phyloP scores from a whole-genome alignment of 2,888 invertebrate genomes.

The Punctoribates punctum region DNA sequence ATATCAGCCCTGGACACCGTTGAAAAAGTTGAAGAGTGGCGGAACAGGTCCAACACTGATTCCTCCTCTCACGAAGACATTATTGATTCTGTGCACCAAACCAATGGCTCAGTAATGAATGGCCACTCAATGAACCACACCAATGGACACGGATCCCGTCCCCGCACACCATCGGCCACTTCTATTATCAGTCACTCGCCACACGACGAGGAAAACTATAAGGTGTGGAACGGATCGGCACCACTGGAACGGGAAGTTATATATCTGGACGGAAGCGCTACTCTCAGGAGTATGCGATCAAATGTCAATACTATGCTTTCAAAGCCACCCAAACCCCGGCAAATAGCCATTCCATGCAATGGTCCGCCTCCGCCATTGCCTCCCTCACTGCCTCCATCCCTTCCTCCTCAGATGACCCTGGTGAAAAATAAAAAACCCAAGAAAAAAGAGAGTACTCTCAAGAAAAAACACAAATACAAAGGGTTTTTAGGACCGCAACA shows the following conservation, averaged over 20 bases:
- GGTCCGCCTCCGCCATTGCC: slow-evolving; percentile 65
- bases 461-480: slow-evolving; percentile 41
- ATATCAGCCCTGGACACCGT: slow-evolving; percentile 47
- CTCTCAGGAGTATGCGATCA: slow-evolving; percentile 42
- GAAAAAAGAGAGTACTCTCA: slow-evolving; percentile 44
- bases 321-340: slow-evolving; percentile 59
- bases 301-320: slow-evolving; percentile 38
- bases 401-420: slow-evolving; percentile 55
- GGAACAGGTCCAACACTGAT: slow-evolving; percentile 42
- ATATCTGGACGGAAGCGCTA: slow-evolving; percentile 30
- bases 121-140: slow-evolving; percentile 6
- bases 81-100: background rate
- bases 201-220: slow-evolving; percentile 81
- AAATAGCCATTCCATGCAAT: slow-evolving; percentile 67
- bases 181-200: slow-evolving; percentile 52
- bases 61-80: slow-evolving; percentile 38
- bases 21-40: slow-evolving; percentile 48
- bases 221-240: slow-evolving; percentile 74
- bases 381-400: slow-evolving; percentile 63
- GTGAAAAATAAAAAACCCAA: slow-evolving; percentile 37
- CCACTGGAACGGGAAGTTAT: slow-evolving; percentile 50
- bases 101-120: slow-evolving; percentile 33
- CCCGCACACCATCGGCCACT: slow-evolving; percentile 54
- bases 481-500: slow-evolving; percentile 26
- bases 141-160: slow-evolving; percentile 21